Evolutionary conservation across 2,113 vertebrate species (phyloP).

Genomic region (Scalopus aquaticus): DNA sequence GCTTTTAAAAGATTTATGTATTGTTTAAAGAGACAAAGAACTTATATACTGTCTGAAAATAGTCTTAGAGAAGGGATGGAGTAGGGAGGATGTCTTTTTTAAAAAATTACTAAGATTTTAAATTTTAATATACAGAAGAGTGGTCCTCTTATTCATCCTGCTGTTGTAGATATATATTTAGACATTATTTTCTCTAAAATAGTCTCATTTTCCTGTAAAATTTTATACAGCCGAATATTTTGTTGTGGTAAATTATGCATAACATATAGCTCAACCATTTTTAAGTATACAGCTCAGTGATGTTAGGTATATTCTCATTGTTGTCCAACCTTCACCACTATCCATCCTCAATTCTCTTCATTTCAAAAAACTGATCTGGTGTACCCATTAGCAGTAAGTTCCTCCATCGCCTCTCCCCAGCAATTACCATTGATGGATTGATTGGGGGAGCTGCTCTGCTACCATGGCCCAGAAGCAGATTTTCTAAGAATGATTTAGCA

Average conservation of each 20-base stretch:
- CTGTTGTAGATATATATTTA: not conserved
- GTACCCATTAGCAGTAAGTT: not conserved
- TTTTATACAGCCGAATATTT: not conserved
- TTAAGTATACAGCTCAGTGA: not conserved
- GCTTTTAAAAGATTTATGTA: not conserved
- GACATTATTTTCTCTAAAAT: not conserved
- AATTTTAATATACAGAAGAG: not conserved
- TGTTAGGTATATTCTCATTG: not conserved
- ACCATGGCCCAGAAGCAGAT: no score
- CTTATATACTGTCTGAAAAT: not conserved
- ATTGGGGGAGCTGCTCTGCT: no score
- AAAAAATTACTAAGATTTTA: not conserved
- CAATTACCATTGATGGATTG: not conserved
- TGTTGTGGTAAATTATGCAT: not conserved
- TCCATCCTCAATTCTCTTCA: not conserved
- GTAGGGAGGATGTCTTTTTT: not conserved
- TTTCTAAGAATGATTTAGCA: no score
- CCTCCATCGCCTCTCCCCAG: not conserved
- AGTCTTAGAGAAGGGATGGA: not conserved
- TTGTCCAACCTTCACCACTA: not conserved
- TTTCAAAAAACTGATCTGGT: not conserved
- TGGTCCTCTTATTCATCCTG: not conserved
- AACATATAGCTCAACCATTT: not conserved
- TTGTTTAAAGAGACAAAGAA: constrained; percentile 3
- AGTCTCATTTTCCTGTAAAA: not conserved